These are phyloP conservation scores for Cryptomyrus ogoouensis DNA, from an alignment of 2,113 vertebrate species.

Conservation along the genomic window DNA sequence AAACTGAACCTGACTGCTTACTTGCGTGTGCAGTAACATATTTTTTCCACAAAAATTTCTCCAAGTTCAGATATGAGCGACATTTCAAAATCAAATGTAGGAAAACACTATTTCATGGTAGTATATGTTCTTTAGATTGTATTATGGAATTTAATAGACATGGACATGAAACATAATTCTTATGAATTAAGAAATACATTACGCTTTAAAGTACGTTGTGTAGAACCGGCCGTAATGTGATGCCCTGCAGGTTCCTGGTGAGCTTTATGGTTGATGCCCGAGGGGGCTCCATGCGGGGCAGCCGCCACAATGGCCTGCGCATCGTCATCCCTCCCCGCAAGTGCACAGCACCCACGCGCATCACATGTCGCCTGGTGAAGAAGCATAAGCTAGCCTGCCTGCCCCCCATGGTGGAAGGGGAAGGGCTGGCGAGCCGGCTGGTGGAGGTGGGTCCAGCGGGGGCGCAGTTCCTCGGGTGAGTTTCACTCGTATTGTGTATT, in stretches of 20 bases:
- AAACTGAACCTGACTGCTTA: not conserved
- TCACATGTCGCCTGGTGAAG: constrained; percentile 95
- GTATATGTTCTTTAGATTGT: not conserved
- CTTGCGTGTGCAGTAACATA: not conserved
- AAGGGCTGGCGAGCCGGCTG: constrained; percentile 90
- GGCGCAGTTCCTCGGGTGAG: constrained; percentile 97
- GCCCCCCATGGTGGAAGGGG: constrained; percentile 97
- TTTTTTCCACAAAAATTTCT: not conserved
- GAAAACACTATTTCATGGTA: not conserved
- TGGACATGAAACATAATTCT: not conserved
- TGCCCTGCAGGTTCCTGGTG: constrained; percentile 81
- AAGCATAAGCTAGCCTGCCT: constrained; percentile 91
- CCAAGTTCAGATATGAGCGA: not conserved
- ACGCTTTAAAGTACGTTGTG: not conserved
- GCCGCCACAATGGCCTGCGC: constrained; percentile 94
- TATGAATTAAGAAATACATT: too few species aligned
- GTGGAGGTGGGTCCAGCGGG: constrained; percentile 96
- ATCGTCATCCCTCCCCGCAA: constrained; percentile 96
- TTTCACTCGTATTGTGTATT: not conserved
- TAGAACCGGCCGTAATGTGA: not conserved
- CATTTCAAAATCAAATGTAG: not conserved
- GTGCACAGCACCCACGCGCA: constrained; percentile 91
- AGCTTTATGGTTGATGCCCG: constrained; percentile 98
- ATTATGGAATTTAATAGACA: not conserved
- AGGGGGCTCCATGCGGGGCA: constrained; percentile 96